phyloP scores from a whole-genome alignment of 2,113 vertebrate genomes.

The Apodemus speciosus region DNA sequence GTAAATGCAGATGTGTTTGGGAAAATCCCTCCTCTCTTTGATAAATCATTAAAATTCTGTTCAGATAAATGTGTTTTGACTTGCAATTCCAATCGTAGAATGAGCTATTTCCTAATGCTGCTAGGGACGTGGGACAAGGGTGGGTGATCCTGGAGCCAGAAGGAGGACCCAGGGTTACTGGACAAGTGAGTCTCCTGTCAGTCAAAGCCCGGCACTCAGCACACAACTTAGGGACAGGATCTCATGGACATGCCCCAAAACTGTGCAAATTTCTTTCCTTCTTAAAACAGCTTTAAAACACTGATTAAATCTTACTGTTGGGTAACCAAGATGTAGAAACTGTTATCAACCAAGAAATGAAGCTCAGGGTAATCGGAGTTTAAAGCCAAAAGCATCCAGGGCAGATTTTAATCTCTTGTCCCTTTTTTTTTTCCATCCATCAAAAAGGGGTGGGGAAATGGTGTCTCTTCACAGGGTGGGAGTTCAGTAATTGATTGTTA shows the following conservation, averaged over 20 bases:
- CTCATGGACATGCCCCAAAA: constrained; percentile 14
- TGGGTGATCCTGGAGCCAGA: constrained; percentile 14
- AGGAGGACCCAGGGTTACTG: not conserved
- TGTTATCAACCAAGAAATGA: constrained; percentile 54
- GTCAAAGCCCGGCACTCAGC: constrained; percentile 39
- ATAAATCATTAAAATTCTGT: constrained; percentile 82
- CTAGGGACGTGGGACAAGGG: constrained; percentile 32
- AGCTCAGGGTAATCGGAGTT: constrained; percentile 37
- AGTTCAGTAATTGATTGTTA: constrained; percentile 57
- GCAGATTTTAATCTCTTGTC: constrained; percentile 43
- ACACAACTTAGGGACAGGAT: not conserved
- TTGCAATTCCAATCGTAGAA: constrained; percentile 79
- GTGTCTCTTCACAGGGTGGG: constrained; percentile 34
- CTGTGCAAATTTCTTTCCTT: constrained; percentile 31
- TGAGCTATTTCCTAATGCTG: constrained; percentile 72
- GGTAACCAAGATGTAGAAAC: constrained; percentile 57
- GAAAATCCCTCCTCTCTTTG: constrained; percentile 79
- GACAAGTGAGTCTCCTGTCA: constrained; percentile 44
- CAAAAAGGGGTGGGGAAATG: not conserved
- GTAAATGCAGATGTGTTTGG: constrained; percentile 78
- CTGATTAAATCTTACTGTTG: constrained; percentile 38
- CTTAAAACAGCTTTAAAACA: constrained; percentile 60
- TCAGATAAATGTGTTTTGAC: constrained; percentile 81
- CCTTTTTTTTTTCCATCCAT: constrained; percentile 33
- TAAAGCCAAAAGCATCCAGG: constrained; percentile 49